Evolutionary conservation across 2,888 invertebrate genomes (phyloP).

Genomic region (Andricus quercusramuli): DNA sequence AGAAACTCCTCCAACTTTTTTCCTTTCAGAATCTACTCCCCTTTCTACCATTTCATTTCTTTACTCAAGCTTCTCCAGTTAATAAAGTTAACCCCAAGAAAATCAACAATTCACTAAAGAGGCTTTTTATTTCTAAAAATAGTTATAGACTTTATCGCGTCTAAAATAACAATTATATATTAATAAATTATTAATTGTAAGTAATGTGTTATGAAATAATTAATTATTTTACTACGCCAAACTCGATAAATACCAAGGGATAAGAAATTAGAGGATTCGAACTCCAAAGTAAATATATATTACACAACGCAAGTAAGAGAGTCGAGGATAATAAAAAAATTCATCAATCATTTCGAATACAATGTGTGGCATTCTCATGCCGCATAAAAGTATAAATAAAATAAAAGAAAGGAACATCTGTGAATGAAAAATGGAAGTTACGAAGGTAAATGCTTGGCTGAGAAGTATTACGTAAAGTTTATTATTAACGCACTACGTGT

Average conservation of each 20-base stretch:
- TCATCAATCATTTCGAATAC: slow-evolving; percentile 10
- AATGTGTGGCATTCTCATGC: slow-evolving; percentile 1
- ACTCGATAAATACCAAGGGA: slow-evolving; percentile 2
- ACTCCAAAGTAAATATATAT: neutral
- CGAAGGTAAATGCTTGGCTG: slow-evolving; percentile 9
- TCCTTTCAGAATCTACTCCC: slow-evolving; percentile 18
- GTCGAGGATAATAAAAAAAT: neutral
- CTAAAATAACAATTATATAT: too few relatives aligned
- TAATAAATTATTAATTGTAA: too few relatives aligned
- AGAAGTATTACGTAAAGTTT: neutral
- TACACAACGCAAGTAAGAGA: neutral
- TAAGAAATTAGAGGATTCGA: neutral
- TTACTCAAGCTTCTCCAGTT: slow-evolving; percentile 14
- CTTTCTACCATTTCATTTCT: slow-evolving; percentile 10
- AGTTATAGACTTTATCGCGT: too few relatives aligned
- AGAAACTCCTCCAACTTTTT: slow-evolving; percentile 18
- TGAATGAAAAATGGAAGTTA: neutral
- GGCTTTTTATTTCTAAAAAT: neutral
- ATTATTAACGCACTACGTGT: neutral
- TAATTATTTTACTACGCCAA: neutral
- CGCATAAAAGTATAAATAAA: neutral
- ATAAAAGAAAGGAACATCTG: neutral
- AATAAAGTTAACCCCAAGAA: slow-evolving; percentile 12
- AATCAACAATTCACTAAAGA: slow-evolving; percentile 27
- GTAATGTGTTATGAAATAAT: neutral